Conservation (phyloP, 2,888 invertebrate genomes). For the Oligia strigilis region DNA sequence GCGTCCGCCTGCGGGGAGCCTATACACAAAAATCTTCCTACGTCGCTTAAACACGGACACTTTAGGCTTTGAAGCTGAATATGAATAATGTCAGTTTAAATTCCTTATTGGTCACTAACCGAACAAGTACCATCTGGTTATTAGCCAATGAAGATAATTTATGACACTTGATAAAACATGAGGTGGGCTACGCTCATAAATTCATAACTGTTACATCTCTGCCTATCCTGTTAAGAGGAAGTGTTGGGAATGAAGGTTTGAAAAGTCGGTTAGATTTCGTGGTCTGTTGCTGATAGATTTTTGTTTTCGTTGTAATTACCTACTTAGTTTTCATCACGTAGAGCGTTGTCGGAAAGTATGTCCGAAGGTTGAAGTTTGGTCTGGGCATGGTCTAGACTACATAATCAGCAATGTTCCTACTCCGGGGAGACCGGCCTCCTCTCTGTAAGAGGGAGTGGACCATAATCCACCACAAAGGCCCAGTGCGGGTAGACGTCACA, state of each 20-base stretch:
- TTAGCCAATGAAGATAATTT: constrained; percentile 70
- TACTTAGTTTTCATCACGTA: neutral
- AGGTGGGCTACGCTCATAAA: constrained; percentile 63
- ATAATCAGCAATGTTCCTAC: too few species aligned
- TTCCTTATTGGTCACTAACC: constrained; percentile 55
- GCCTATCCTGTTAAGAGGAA: constrained; percentile 35
- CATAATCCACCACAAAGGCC: neutral
- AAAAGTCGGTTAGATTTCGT: neutral
- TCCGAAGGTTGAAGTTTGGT: neutral
- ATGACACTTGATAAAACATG: constrained; percentile 66
- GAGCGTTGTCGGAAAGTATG: neutral
- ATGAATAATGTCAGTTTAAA: constrained; percentile 64
- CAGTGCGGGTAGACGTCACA: neutral
- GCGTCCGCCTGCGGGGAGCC: neutral
- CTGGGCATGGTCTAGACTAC: neutral
- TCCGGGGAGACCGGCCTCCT: too few species aligned
- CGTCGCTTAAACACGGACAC: neutral
- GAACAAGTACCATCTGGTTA: constrained; percentile 61
- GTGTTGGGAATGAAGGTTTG: neutral
- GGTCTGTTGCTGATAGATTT: neutral
- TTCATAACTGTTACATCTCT: constrained; percentile 62
- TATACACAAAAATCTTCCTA: neutral
- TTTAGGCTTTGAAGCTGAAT: constrained; percentile 17
- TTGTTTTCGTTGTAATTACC: neutral
- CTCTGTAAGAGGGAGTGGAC: neutral